A percentile compares a stretch with the other conserved stretches of the same genome.
These are phyloP conservation scores for Axinella damicornis DNA, from an alignment of 37 sponge, comb jelly and placozoan species.

Conservation along the genomic window DNA sequence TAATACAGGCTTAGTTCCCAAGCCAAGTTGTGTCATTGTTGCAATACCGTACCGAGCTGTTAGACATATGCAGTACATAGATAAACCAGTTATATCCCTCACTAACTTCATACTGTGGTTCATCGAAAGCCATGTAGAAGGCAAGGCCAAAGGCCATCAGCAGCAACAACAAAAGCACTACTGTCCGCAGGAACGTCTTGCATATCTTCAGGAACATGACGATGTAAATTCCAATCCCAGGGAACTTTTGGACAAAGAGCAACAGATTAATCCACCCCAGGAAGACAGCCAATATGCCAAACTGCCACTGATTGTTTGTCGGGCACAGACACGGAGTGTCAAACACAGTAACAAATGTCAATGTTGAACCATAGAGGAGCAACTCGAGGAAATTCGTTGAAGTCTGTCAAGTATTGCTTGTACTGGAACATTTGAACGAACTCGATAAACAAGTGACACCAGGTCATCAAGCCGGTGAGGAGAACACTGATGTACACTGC, in stretches of 20 bases:
- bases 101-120: conserved; percentile 20
- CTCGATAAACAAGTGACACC: conserved; percentile 57
- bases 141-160: conserved; percentile 90
- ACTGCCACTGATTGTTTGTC: conserved; percentile 83
- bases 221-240: conserved; percentile 92
- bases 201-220: conserved; percentile 95
- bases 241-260: conserved; percentile 77
- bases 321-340: conserved; percentile 40
- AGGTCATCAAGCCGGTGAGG: conserved; percentile 52
- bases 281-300: conserved; percentile 87
- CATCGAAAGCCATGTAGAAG: conserved; percentile 90
- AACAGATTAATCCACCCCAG: conserved; percentile 90
- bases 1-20: too few species aligned
- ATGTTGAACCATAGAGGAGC: conserved; percentile 30
- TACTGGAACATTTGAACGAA: conserved; percentile 59
- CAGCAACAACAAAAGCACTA: conserved; percentile 81
- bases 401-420: conserved; percentile 52
- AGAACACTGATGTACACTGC: conserved; percentile 14
- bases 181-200: conserved; percentile 83
- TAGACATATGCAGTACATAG: too few species aligned
- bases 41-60: too few species aligned
- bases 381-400: conserved; percentile 73
- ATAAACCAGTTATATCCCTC: too few species aligned
- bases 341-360: conserved; percentile 57
- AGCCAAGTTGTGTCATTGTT: too few species aligned